Conservation (phyloP, 2,888 invertebrate genomes). For the Ophion costatus region DNA sequence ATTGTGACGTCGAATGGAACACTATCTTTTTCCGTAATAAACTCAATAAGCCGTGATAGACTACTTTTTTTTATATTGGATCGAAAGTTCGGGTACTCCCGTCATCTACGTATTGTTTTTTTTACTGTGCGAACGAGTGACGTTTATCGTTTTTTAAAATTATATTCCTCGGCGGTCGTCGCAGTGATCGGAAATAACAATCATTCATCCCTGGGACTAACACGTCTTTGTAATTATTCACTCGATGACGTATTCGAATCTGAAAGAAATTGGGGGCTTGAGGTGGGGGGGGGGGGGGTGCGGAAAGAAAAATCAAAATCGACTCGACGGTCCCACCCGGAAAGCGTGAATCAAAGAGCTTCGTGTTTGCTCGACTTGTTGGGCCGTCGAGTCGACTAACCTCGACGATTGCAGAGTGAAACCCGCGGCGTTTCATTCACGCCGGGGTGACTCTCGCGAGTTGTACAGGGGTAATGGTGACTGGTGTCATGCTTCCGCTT, state of each 20-base stretch:
- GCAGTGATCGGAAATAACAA: constrained; percentile 33
- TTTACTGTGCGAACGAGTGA: constrained; percentile 48
- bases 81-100: constrained; percentile 33
- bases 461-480: constrained; percentile 51
- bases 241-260: constrained; percentile 40
- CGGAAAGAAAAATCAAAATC: constrained; percentile 21
- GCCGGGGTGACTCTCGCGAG: constrained; percentile 17
- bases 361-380: background rate
- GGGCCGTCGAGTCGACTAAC: background rate
- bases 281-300: too few relatives aligned
- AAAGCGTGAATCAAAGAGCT: constrained; percentile 42
- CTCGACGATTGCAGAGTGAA: constrained; percentile 25
- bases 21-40: constrained; percentile 32
- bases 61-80: constrained; percentile 29
- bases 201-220: background rate
- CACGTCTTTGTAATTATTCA: background rate
- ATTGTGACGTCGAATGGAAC: constrained; percentile 36
- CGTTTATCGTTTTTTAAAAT: constrained; percentile 13
- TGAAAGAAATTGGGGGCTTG: too few relatives aligned
- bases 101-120: constrained; percentile 17
- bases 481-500: constrained; percentile 36
- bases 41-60: constrained; percentile 2
- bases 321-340: constrained; percentile 23
- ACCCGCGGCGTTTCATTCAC: constrained; percentile 44
- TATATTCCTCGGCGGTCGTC: background rate